Conservation (phyloP, 2,888 invertebrate genomes). For the Melinaea marsaeus region DNA sequence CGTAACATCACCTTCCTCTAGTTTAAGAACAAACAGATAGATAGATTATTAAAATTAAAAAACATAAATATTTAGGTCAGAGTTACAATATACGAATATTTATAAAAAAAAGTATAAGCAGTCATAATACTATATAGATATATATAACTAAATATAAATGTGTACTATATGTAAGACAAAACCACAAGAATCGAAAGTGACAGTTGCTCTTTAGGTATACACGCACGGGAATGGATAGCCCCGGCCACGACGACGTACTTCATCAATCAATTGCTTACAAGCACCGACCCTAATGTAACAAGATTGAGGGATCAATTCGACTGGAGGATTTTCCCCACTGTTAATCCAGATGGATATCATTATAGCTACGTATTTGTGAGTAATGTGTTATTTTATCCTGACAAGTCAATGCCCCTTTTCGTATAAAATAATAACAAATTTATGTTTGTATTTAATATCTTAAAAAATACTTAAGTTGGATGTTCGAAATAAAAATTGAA, state of each 20-base stretch:
- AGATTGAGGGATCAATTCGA: slow-evolving; percentile 77
- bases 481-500: too few relatives aligned
- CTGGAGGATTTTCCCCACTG: slow-evolving; percentile 86
- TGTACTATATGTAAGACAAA: neutral
- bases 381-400: slow-evolving; percentile 8
- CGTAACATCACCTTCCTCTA: too few relatives aligned
- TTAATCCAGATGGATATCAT: slow-evolving; percentile 89
- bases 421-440: too few relatives aligned
- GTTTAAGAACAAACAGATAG: too few relatives aligned
- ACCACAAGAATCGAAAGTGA: slow-evolving; percentile 10
- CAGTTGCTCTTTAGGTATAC: slow-evolving; percentile 70
- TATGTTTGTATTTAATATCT: too few relatives aligned
- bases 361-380: slow-evolving; percentile 79
- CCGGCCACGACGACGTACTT: slow-evolving; percentile 82
- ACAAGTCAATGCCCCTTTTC: too few relatives aligned
- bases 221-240: slow-evolving; percentile 88
- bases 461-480: too few relatives aligned
- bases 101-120: too few relatives aligned
- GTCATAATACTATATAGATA: neutral
- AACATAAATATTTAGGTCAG: too few relatives aligned
- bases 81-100: too few relatives aligned
- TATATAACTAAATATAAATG: neutral
- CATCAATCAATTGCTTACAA: slow-evolving; percentile 79
- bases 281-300: slow-evolving; percentile 62
- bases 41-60: too few relatives aligned